Evolutionary conservation across 2,797 vertebrate genomes (phyloP).

Genomic region (Iguana delicatissima): DNA sequence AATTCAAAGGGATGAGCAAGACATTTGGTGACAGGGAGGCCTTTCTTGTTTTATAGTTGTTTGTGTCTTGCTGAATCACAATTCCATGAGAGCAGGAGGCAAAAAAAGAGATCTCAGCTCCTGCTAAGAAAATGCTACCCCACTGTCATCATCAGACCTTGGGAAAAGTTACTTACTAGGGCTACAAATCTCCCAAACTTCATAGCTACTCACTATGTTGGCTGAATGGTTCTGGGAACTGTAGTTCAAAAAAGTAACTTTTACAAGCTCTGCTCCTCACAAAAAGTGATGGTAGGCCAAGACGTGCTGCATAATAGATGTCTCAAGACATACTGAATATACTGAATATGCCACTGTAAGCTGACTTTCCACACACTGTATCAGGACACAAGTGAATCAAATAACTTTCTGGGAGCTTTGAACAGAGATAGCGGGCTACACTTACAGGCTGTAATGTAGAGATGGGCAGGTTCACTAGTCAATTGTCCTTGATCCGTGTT

Average conservation of each 20-base stretch:
- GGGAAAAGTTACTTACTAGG: too few species aligned
- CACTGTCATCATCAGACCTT: not conserved
- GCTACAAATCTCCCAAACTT: too few species aligned
- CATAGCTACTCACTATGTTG: too few species aligned
- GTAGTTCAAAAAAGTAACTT: too few species aligned
- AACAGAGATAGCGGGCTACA: conserved; percentile 21
- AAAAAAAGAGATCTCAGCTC: not conserved
- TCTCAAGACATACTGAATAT: not conserved
- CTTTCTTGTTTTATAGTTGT: not conserved
- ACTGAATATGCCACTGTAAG: not conserved
- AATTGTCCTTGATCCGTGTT: conserved; percentile 86
- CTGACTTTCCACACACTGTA: fast-evolving
- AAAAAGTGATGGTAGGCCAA: not conserved
- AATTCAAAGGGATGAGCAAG: conserved; percentile 4
- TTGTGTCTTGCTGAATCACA: not conserved
- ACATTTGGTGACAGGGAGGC: not conserved
- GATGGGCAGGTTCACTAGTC: conserved; percentile 88
- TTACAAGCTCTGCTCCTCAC: too few species aligned
- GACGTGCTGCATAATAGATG: not conserved
- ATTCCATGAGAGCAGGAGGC: not conserved
- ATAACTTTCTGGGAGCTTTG: not conserved
- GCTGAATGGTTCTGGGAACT: too few species aligned
- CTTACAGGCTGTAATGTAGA: conserved; percentile 91
- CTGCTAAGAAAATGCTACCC: not conserved
- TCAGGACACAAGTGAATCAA: not conserved